These are phyloP conservation scores for Aselliscus stoliczkanus DNA, from an alignment of 2,797 vertebrate species.

Conservation along the genomic window DNA sequence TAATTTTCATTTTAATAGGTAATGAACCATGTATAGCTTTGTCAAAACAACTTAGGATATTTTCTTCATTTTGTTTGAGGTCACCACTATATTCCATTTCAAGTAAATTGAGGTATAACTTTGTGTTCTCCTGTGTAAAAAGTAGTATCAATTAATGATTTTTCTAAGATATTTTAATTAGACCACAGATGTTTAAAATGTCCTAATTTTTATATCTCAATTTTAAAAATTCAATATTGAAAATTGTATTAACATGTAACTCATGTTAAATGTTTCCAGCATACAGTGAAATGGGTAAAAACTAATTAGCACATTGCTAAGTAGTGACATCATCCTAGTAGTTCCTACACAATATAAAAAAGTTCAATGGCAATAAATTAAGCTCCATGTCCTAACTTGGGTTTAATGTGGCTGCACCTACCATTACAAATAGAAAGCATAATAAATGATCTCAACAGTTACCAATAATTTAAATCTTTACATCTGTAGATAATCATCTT, in stretches of 20 bases:
- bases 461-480: neutral
- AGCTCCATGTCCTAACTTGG: neutral
- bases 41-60: slow-evolving; percentile 94
- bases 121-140: slow-evolving; percentile 89
- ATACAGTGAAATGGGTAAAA: neutral
- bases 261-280: neutral
- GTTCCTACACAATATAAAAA: neutral
- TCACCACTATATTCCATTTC: slow-evolving; percentile 96
- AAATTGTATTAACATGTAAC: neutral
- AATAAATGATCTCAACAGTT: neutral
- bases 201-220: neutral
- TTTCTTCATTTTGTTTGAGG: slow-evolving; percentile 91
- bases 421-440: slow-evolving; percentile 3
- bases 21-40: slow-evolving; percentile 89
- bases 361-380: neutral
- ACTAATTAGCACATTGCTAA: neutral
- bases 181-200: slow-evolving; percentile 31
- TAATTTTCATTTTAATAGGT: slow-evolving; percentile 90
- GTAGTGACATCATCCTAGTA: neutral
- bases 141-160: slow-evolving; percentile 40
- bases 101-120: slow-evolving; percentile 95
- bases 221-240: neutral
- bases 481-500: neutral
- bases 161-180: slow-evolving; percentile 18
- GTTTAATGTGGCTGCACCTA: slow-evolving; percentile 5